Base-by-base conservation (phyloP, 1,140 invertebrate genomes). In the Tribolium castaneum region DNA sequence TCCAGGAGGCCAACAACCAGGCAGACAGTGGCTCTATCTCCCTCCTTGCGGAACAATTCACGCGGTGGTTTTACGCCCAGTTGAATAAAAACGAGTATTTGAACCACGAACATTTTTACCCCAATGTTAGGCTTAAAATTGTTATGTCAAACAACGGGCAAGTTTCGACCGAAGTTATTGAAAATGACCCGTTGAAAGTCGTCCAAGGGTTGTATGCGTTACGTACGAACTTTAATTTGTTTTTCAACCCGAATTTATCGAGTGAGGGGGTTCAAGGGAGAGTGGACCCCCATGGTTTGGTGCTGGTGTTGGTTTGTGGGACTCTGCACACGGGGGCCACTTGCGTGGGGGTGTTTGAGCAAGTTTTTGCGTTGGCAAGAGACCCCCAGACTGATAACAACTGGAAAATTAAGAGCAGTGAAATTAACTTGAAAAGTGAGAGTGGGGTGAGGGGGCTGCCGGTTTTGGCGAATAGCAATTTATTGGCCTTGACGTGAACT, bases 341-440 rank as follows among this genome's bases (percentile, higher is more conserved):
- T 19, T 89, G 87, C 79, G 82, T 89, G n/a, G 92, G 92, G 3
- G 83, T 91, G n/a, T 93, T 92, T 84, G 90, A 92, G 79, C 90
- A 92, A 81, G 80, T 88, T 12, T 93, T 93, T 85, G 89, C 88
- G 4, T 80, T 93, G 10, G 84, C 90, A 3, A 87, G 88, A 70
- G 91, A 92, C 86, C 91, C 91, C 0, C 86, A 84, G 73, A 81
- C 82, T 14, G 84, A 87, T 2, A 91, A 92, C 82, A 92, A 90
- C 80, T 93, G 90, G 89, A 92, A 92, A 84, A 89, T 92, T 39
- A 92, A 91, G 80, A 86, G 85, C 45, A 81, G 86, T 6, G 83
- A 87, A 80, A 80, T 87, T 2, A 79, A 86, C 19, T 82, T 89
- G 39, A 81, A 85, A 34, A 88, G 86, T 75, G 81, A 84, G 62